Evolutionary conservation across 92 coral and sea anemone genomes (phyloP).

Genomic region (Nematostella vectensis): DNA sequence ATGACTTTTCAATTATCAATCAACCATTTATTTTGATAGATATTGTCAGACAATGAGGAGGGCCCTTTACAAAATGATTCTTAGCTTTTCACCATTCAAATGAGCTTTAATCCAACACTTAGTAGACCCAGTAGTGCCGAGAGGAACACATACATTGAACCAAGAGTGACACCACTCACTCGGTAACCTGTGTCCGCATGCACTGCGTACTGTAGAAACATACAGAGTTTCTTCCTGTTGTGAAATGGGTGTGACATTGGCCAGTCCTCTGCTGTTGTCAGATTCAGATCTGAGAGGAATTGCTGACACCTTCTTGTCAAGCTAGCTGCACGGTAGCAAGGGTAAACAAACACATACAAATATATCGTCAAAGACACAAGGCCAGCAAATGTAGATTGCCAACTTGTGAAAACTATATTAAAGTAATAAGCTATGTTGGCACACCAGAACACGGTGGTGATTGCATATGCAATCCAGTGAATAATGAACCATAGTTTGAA

Average conservation of each 20-base stretch:
- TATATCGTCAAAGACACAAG: slow-evolving; percentile 4
- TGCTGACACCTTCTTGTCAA: slow-evolving; percentile 42
- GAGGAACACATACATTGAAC: slow-evolving; percentile 53
- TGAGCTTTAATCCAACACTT: slow-evolving; percentile 35
- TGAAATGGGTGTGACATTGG: slow-evolving; percentile 36
- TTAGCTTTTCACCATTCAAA: background rate
- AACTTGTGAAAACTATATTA: background rate
- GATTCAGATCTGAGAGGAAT: slow-evolving; percentile 48
- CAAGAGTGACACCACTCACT: slow-evolving; percentile 42
- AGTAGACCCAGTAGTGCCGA: slow-evolving; percentile 51
- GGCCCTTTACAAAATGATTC: background rate
- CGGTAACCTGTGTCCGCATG: slow-evolving; percentile 53
- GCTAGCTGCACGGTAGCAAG: slow-evolving; percentile 63
- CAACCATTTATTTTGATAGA: no score
- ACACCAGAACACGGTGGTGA: slow-evolving; percentile 30
- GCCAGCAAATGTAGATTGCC: slow-evolving; percentile 2
- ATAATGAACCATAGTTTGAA: slow-evolving; percentile 47
- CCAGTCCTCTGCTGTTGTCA: slow-evolving; percentile 53
- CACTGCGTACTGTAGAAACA: slow-evolving; percentile 60
- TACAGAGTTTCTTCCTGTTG: slow-evolving; percentile 28
- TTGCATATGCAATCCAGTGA: slow-evolving; percentile 46
- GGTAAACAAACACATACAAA: slow-evolving; percentile 48
- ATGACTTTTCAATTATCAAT: background rate
- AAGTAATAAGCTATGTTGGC: slow-evolving; percentile 17
- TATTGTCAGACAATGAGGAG: no score